These are phyloP conservation scores for Eolophus roseicapilla DNA, from an alignment of 2,113 vertebrate genomes.

Conservation along the genomic window DNA sequence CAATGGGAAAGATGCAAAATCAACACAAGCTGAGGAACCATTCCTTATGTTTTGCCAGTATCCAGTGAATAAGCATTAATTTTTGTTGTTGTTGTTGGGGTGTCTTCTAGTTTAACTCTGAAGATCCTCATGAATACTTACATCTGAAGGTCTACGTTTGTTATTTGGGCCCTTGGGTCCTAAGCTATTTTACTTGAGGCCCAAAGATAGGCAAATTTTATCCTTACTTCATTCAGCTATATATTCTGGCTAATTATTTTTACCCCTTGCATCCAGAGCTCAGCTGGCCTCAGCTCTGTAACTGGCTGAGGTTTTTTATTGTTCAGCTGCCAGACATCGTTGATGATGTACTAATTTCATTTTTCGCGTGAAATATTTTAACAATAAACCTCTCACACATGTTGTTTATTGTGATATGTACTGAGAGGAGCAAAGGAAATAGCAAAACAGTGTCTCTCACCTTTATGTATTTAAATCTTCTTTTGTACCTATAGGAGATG, in stretches of 20 bases:
- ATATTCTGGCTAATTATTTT: neutral
- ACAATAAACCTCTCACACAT: neutral
- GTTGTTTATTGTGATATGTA: neutral
- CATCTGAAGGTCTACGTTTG: neutral
- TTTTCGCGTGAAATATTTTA: neutral
- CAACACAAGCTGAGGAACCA: neutral
- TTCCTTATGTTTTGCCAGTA: neutral
- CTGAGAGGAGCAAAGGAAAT: neutral
- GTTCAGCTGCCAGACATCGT: neutral
- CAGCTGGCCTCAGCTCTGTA: neutral
- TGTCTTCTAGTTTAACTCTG: neutral
- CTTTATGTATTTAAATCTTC: neutral
- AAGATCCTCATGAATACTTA: neutral
- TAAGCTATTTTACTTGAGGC: neutral
- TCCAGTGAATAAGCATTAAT: neutral
- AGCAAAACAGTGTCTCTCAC: neutral
- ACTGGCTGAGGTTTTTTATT: neutral
- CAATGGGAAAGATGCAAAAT: neutral
- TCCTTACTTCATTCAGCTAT: neutral
- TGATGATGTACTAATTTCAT: neutral
- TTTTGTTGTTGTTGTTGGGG: neutral
- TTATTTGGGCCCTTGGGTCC: neutral
- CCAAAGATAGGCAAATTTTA: neutral
- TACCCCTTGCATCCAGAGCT: neutral
- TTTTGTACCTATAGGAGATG: neutral